These are phyloP conservation scores for Poecilia picta DNA, from an alignment of 2,797 vertebrate genomes.

Conservation along the genomic window DNA sequence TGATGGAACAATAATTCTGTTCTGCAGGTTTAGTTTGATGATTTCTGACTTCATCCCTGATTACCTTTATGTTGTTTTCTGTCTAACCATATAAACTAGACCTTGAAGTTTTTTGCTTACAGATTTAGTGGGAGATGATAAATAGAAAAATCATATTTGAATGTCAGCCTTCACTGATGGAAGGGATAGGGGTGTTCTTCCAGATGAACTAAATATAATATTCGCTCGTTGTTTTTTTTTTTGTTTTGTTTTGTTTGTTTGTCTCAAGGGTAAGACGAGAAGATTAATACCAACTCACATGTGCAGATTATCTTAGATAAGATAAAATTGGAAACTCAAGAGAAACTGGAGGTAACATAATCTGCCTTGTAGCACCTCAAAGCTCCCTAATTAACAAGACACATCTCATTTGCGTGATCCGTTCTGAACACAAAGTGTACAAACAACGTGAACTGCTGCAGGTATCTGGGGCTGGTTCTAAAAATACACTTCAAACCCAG, in stretches of 20 bases:
- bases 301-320: slow-evolving; percentile 7
- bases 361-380: slow-evolving; percentile 14
- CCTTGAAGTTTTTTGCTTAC: background rate
- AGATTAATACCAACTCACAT: slow-evolving; percentile 3
- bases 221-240: background rate
- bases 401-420: slow-evolving; percentile 10
- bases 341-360: slow-evolving; percentile 8
- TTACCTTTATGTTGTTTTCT: background rate
- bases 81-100: background rate
- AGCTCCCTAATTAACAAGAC: slow-evolving; percentile 16
- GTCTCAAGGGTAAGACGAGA: background rate
- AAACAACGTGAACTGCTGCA: background rate
- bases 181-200: no score
- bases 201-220: background rate
- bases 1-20: background rate
- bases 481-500: background rate
- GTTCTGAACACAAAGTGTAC: slow-evolving; percentile 7
- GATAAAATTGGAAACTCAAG: background rate
- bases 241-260: no score
- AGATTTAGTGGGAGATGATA: background rate
- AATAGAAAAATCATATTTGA: background rate
- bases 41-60: background rate
- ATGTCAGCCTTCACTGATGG: background rate
- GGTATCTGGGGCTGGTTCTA: background rate
- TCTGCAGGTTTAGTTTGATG: background rate